Evolutionary conservation across 2,113 vertebrate species (phyloP).

Genomic region (Aramus guarauna): DNA sequence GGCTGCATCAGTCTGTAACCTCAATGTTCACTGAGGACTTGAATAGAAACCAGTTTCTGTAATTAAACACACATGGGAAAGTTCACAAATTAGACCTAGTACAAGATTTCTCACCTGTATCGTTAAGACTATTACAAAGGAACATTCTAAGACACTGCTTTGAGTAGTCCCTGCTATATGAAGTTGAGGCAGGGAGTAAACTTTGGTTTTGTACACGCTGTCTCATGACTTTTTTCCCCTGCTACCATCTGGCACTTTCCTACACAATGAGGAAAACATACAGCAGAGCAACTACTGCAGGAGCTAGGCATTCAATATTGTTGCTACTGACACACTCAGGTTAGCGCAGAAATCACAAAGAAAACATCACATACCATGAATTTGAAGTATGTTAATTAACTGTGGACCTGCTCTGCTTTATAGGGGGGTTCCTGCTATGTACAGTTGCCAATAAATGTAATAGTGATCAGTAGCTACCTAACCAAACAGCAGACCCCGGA

Average conservation of each 20-base stretch:
- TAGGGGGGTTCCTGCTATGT: background rate
- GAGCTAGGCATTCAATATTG: background rate
- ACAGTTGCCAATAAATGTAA: background rate
- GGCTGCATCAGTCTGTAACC: background rate
- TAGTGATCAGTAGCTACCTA: background rate
- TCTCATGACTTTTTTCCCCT: background rate
- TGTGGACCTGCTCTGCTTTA: background rate
- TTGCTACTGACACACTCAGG: background rate
- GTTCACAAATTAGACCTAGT: background rate
- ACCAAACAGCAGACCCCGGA: accelerated
- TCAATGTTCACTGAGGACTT: accelerated
- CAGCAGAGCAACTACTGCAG: background rate
- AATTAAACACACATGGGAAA: background rate
- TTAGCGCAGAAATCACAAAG: background rate
- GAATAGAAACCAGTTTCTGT: background rate
- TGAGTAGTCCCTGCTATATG: background rate
- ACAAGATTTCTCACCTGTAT: background rate
- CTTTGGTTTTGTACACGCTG: background rate
- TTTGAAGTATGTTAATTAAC: background rate
- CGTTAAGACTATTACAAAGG: background rate
- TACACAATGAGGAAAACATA: background rate
- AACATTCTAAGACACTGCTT: background rate
- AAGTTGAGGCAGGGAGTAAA: background rate
- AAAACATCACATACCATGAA: background rate
- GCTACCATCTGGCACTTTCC: background rate